Base-by-base conservation (phyloP, 2,113 vertebrate genomes). In the Condylura cristata region DNA sequence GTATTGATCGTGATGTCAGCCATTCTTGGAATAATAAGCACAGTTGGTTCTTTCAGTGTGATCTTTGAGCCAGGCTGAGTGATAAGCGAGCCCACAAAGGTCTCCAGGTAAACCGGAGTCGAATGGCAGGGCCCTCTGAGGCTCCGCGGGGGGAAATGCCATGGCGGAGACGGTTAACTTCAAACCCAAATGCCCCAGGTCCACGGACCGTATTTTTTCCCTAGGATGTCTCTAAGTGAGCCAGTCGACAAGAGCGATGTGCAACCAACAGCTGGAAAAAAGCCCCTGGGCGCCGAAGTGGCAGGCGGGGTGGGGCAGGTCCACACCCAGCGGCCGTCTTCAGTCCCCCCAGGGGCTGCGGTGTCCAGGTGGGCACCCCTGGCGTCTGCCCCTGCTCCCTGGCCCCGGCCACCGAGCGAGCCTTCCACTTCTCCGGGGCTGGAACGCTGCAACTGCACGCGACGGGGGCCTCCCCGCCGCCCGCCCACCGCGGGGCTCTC, bases 1-100 rank as follows among this genome's bases (percentile, higher is more conserved):
- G 74, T 98, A 99, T 99, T 98, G 98, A 99, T 98, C 97, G 68
- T 56, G 79, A 97, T 98, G 98, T 98, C 98, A 98, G 91, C 97
- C 96, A 95, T 91, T 96, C 97, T 92, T 90, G 84, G 97, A 97
- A 98, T 97, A 93, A 98, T 97, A 97, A 98, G 97, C 96, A 97
- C 96, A 97, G 97, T 89, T 97, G 96, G 96, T 97, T 97, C 98
- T 97, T 94, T 90, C 91, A 61, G 91, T 96, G 97, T 91, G 94
- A 95, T 96, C 97, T 96, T 96, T 61, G 2, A 81, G 17, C 76
- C 18, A 10, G 41, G 71, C 89, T 95, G 97, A 97, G 95, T 16
- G 41, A 11, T 7, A 26, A 44, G 22, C 24, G 60, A 28, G 11
- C 9, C 28, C 39, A 10, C 30, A 1, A 41, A 72, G 24, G 34